Base-by-base conservation (phyloP, 2,113 vertebrate genomes). In the Tretioscincus oriximinensis region DNA sequence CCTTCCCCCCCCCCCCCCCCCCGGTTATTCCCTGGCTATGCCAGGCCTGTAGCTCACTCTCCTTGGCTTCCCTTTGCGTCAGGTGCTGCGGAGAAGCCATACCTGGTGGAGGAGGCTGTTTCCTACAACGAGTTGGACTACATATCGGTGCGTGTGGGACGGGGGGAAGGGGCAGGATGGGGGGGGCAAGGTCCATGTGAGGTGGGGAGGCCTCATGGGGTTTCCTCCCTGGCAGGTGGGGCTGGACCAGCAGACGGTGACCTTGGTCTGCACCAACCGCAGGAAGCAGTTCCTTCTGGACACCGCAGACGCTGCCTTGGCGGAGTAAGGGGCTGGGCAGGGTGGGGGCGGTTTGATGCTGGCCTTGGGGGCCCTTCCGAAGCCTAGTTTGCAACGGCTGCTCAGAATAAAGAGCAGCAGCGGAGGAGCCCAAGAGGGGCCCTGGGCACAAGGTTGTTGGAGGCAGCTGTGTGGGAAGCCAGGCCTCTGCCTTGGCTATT, bases 11-110 rank as follows among this genome's bases (percentile, higher is more conserved):
- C 21, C 1, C 11, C 14, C 16, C 8, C 24, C 47, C 16, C 9
- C 7, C 9, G 3, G 20, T 5, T 1, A 3, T 16, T 28, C 29
- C 49, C 24, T 21, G 18, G 58, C 41, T 45, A 24, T 24, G 51
- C 31, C 29, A 41, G 35, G 35, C 20, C 35, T 22, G 29, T 18
- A 29, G n/a, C 16, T 35, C 1, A 0, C 14, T 81, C 71, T 70
- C 0, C 1, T 5, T 14, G 35, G 69, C 71, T 81, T 7, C 84
- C 58, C n/a, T 21, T 93, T 77, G 77, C 81, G 76, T 29, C 92
- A 99, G 98, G 98, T 89, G 98, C 98, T 66, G 97, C 98, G 0
- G 98, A 99, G 90, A 99, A 99, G 93, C 98, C 98, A 0, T 99
- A 99, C 92, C 95, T 96, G 87, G 97, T 99, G 83, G 97, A 99